phyloP scores from a whole-genome alignment of 2,113 vertebrate species.

The Nothoprocta pentlandii region DNA sequence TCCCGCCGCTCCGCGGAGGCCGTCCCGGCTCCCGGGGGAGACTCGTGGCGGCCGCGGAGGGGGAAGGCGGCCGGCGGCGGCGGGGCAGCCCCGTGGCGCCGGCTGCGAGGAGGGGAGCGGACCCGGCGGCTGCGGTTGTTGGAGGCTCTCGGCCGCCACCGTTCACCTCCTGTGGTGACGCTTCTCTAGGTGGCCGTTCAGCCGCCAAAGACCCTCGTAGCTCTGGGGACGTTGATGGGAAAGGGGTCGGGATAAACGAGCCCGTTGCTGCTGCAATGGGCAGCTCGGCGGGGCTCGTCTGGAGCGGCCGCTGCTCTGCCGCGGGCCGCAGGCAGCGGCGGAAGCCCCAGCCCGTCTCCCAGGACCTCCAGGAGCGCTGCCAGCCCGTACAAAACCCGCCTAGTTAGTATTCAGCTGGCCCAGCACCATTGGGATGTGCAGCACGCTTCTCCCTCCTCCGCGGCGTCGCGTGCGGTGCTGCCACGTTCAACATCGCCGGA shows the following conservation, averaged over 20 bases:
- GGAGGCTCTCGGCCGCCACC: no score
- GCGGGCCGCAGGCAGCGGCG: neutral
- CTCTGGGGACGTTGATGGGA: neutral
- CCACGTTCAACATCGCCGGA: neutral
- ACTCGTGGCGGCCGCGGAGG: neutral
- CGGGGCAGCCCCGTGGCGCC: accelerated
- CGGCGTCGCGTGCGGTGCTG: neutral
- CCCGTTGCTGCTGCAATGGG: accelerated
- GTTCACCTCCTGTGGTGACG: neutral
- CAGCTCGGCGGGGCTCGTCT: neutral
- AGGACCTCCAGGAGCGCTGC: neutral
- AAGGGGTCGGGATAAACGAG: neutral
- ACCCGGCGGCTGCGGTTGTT: no score
- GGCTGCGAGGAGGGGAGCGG: no score
- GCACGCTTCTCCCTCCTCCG: neutral
- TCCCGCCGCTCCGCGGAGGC: neutral
- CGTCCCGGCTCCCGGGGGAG: neutral
- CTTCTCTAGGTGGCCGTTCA: neutral
- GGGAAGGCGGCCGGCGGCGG: neutral
- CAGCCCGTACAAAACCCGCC: neutral
- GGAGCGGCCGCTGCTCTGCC: neutral
- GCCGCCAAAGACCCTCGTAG: neutral
- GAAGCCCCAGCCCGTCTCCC: neutral
- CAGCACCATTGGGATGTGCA: neutral
- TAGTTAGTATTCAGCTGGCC: neutral